Conservation (phyloP, 2,797 vertebrate species). For the Sebastes steindachneri region DNA sequence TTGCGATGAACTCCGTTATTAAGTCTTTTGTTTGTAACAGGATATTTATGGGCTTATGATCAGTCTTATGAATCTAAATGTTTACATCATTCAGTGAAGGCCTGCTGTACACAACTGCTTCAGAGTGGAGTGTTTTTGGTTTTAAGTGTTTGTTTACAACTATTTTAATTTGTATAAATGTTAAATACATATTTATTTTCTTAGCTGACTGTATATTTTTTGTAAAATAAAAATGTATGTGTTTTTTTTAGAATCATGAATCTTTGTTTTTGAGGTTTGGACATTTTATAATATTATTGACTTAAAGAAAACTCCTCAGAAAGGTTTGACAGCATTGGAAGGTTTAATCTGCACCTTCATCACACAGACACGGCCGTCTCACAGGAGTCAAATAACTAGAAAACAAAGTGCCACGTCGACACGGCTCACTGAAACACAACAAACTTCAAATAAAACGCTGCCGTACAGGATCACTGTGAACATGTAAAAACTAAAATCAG, state of each 20-base stretch:
- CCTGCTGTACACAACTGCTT: background rate
- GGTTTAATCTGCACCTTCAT: conserved; percentile 40
- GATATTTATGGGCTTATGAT: background rate
- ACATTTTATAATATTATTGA: background rate
- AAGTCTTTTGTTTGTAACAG: background rate
- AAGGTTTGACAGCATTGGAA: background rate
- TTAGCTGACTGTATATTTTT: conserved; percentile 43
- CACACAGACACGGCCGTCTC: background rate
- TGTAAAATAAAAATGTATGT: conserved; percentile 73
- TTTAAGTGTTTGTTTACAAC: conserved; percentile 12
- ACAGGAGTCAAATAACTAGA: background rate
- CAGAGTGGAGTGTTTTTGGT: background rate
- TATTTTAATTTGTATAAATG: conserved; percentile 59
- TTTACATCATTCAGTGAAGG: background rate
- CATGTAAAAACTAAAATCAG: conserved; percentile 3
- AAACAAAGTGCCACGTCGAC: conserved; percentile 10
- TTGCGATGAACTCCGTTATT: background rate
- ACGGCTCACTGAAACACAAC: background rate
- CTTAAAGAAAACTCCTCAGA: background rate
- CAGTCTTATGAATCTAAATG: background rate
- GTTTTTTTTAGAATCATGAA: background rate
- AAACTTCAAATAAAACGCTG: conserved; percentile 3
- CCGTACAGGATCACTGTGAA: background rate
- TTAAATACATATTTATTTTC: conserved; percentile 76
- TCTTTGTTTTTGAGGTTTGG: background rate